A percentile compares a stretch with the other conserved stretches of the same genome.
phyloP scores from a whole-genome alignment of 2,888 invertebrate genomes.

The Stegophylla sp. region DNA sequence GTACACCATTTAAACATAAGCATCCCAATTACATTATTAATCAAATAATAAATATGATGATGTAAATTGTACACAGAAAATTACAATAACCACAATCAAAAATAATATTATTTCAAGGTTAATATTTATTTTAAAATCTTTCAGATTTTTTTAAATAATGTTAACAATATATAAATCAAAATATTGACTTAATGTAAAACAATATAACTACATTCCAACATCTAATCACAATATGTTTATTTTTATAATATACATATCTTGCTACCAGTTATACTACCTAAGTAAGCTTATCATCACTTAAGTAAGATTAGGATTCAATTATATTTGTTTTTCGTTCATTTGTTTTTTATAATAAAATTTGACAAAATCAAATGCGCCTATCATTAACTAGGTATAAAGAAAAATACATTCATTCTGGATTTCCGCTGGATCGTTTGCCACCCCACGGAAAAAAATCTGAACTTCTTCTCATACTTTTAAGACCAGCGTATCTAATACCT shows the following conservation, averaged over 20 bases:
- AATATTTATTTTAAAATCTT: constrained; percentile 41
- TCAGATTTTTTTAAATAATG: constrained; percentile 33
- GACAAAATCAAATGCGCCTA: constrained; percentile 38
- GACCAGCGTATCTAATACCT: constrained; percentile 53
- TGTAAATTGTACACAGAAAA: background rate
- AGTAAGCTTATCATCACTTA: constrained; percentile 43
- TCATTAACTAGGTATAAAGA: constrained; percentile 36
- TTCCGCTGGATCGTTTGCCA: constrained; percentile 62
- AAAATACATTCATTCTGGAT: constrained; percentile 31
- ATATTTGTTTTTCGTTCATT: background rate
- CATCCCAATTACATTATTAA: background rate
- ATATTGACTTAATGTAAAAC: constrained; percentile 26
- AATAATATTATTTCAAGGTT: constrained; percentile 20
- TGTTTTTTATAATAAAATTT: constrained; percentile 16
- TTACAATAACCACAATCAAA: background rate
- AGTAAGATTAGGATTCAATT: constrained; percentile 16
- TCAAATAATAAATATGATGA: background rate
- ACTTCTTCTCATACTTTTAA: constrained; percentile 60
- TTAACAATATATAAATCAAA: constrained; percentile 48
- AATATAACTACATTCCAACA: background rate
- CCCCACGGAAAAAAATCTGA: constrained; percentile 64
- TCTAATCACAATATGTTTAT: constrained; percentile 34
- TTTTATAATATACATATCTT: constrained; percentile 35
- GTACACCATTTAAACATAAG: too few relatives aligned
- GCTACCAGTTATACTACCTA: constrained; percentile 18